Evolutionary conservation across 2,113 vertebrate species (phyloP).

Genomic region (Panurus biarmicus): DNA sequence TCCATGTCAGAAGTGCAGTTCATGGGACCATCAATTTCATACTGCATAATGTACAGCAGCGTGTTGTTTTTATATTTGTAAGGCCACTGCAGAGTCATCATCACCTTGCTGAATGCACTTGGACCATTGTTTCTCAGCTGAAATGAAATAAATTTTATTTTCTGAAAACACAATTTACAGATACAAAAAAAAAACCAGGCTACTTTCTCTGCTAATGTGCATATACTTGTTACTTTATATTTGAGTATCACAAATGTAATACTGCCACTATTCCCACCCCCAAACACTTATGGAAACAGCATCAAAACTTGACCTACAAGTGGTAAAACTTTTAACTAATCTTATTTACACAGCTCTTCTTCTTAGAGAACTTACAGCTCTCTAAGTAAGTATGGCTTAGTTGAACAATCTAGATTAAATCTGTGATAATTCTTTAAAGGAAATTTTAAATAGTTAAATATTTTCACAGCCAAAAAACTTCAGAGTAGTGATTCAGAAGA

Average conservation of each 20-base stretch:
- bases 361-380: no score
- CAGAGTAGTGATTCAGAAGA: background rate
- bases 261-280: background rate
- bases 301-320: background rate
- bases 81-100: conserved; percentile 85
- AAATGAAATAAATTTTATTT: no score
- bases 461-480: background rate
- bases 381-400: background rate
- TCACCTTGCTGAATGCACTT: conserved; percentile 91
- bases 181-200: background rate
- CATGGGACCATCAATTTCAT: conserved; percentile 91
- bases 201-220: background rate
- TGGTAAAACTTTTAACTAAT: background rate
- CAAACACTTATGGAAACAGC: background rate
- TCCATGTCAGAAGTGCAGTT: conserved; percentile 85
- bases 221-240: background rate
- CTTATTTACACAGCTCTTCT: background rate
- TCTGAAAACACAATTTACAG: background rate
- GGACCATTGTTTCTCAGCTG: conserved; percentile 92
- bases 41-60: conserved; percentile 83
- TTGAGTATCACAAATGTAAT: background rate
- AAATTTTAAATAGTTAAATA: background rate
- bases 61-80: conserved; percentile 81
- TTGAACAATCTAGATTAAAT: background rate
- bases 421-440: background rate